A percentile compares a stretch with the other conserved stretches of the same genome.
These are phyloP conservation scores for Himalopsyche phryganea DNA, from an alignment of 1,140 invertebrate genomes.

Conservation along the genomic window DNA sequence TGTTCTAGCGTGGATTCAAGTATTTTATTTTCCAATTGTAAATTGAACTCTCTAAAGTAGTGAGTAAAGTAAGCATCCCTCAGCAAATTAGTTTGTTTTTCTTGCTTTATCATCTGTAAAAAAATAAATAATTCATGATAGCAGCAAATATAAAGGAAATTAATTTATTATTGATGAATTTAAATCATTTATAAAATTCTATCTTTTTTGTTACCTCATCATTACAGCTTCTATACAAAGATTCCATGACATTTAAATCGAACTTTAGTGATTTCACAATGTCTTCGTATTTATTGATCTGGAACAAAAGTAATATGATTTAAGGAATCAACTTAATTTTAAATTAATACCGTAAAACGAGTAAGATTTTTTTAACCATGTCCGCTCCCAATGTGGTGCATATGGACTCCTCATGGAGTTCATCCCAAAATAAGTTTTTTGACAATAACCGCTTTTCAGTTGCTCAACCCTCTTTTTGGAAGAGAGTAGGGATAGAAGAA, in stretches of 20 bases:
- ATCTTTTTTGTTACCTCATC: slow-evolving; percentile 23
- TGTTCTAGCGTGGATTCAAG: slow-evolving; percentile 12
- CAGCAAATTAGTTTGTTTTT: slow-evolving; percentile 28
- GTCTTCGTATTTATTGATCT: slow-evolving; percentile 17
- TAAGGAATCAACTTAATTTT: too few species aligned
- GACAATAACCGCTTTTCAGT: too few species aligned
- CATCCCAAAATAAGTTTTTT: too few species aligned
- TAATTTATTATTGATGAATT: background rate
- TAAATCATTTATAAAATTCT: background rate
- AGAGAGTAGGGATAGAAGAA: too few species aligned
- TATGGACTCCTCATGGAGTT: too few species aligned
- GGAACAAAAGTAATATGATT: slow-evolving; percentile 3
- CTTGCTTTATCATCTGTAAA: slow-evolving; percentile 29
- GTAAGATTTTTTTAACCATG: too few species aligned
- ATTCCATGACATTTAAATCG: slow-evolving; percentile 29
- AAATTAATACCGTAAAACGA: too few species aligned
- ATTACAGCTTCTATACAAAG: slow-evolving; percentile 26
- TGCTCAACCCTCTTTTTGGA: too few species aligned
- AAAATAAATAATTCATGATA: slow-evolving; percentile 7
- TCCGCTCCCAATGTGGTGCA: too few species aligned
- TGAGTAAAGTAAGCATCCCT: slow-evolving; percentile 27
- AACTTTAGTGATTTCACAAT: slow-evolving; percentile 23
- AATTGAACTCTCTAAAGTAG: slow-evolving; percentile 12
- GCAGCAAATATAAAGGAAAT: background rate
- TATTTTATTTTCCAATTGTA: slow-evolving; percentile 23